Base-by-base conservation (phyloP, 2,797 vertebrate genomes). In the Alca torda region DNA sequence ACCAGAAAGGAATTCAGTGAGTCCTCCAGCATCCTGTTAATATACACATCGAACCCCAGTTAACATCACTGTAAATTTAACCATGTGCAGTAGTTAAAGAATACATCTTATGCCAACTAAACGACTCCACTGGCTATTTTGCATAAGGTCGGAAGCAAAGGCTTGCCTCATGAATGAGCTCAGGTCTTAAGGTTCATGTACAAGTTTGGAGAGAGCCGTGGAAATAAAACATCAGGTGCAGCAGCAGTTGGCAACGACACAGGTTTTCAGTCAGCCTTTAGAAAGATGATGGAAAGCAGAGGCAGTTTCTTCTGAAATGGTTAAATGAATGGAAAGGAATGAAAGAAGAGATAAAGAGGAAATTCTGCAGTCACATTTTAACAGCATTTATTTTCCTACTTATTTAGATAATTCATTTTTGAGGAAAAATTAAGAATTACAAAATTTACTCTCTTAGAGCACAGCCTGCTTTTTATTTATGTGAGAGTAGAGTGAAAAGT, bases 211-310 rank as follows among this genome's bases (percentile, higher is more conserved):
- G n/a, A 46, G 28, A 74, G 15, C 21, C 75, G 46, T 1, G 6
- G 63, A 95, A 96, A 86, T n/a, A 84, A 93, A 78, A 85, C 50
- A 73, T 91, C 48, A 74, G 53, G 73, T 89, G 24, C n/a, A 80
- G 65, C 18, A 87, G 57, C 63, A 72, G 31, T 41, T 95, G 92
- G 31, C 68, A 87, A 41, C 57, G 54, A 48, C 53, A 53, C 8
- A 45, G 46, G 28, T 57, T 93, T 95, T 90, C 31, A 56, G 41
- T 56, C 39, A 69, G 19, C 28, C 6, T 72, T 84, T 72, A 59
- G 26, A 77, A 76, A 72, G 45, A 76, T 2, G 17, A 25, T 25
- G 4, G 33, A 91, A 95, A 91, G 16, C 8, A 31, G 54, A 69
- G 4, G 5, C n/a, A 28, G 11, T 79, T 92, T 57, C 17, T 28